Percentiles rank a stretch among this genome's conserved stretches.
phyloP scores from a whole-genome alignment of 2,888 invertebrate genomes.

The Dromius quadrimaculatus region DNA sequence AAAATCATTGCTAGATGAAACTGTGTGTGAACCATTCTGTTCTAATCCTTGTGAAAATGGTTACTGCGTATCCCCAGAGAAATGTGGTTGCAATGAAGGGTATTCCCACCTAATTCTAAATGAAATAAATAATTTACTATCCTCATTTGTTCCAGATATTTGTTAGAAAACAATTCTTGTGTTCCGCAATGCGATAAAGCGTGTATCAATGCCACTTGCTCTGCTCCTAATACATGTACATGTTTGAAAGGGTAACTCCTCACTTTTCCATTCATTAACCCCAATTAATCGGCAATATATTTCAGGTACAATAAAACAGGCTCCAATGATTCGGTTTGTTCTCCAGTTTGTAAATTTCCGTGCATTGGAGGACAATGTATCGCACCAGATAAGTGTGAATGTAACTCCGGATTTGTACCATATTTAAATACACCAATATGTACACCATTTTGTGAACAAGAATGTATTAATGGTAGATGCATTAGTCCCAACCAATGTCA shows the following conservation, averaged over 20 bases:
- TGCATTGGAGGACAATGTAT: constrained; percentile 65
- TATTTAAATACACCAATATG: too few relatives aligned
- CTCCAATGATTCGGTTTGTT: not conserved
- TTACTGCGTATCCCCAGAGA: constrained; percentile 53
- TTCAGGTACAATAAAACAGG: not conserved
- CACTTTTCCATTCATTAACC: too few relatives aligned
- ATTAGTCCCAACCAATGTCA: not conserved
- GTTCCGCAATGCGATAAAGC: constrained; percentile 58
- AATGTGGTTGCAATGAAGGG: constrained; percentile 49
- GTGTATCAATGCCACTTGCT: constrained; percentile 69
- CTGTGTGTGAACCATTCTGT: constrained; percentile 56
- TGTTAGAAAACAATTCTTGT: constrained; percentile 18
- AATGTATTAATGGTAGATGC: constrained; percentile 27
- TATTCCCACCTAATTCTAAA: constrained; percentile 29
- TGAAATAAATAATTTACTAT: not conserved
- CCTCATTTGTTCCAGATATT: constrained; percentile 21
- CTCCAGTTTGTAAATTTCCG: not conserved
- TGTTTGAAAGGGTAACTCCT: constrained; percentile 67
- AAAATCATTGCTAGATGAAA: constrained; percentile 57
- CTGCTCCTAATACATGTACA: constrained; percentile 69
- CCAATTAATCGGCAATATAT: not conserved
- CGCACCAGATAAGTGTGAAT: constrained; percentile 55
- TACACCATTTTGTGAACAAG: too few relatives aligned
- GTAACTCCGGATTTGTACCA: constrained; percentile 53
- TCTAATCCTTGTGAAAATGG: constrained; percentile 55